Conservation (phyloP, 2,888 invertebrate genomes). For the Mythimna loreyi region DNA sequence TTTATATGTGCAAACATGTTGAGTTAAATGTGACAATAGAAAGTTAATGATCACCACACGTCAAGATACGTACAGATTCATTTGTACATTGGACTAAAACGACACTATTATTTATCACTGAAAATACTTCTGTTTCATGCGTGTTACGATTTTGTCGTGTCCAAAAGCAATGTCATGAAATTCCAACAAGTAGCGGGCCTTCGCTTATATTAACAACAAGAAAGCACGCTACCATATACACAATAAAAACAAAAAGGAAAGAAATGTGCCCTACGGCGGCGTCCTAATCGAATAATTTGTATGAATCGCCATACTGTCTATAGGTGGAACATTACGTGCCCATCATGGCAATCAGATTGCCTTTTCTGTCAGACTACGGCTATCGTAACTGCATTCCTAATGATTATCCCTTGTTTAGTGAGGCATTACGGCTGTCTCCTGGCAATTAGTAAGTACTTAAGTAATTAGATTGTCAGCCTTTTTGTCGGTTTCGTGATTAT, state of each 20-base stretch:
- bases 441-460: conserved; percentile 49
- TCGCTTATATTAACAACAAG: conserved; percentile 30
- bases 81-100: conserved; percentile 1
- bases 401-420: conserved; percentile 71
- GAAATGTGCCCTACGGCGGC: conserved; percentile 23
- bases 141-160: conserved; percentile 42
- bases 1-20: conserved; percentile 21
- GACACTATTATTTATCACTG: background rate
- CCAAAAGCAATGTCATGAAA: conserved; percentile 42
- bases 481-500: conserved; percentile 34
- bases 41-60: conserved; percentile 29
- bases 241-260: conserved; percentile 37
- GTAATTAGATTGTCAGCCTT: conserved; percentile 52
- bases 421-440: conserved; percentile 40
- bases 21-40: conserved; percentile 45
- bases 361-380: conserved; percentile 65
- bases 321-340: conserved; percentile 67
- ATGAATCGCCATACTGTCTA: conserved; percentile 52
- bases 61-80: conserved; percentile 8
- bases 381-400: conserved; percentile 71
- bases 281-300: conserved; percentile 53
- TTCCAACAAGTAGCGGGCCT: conserved; percentile 33
- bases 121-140: conserved; percentile 15
- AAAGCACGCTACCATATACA: conserved; percentile 47
- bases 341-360: conserved; percentile 74